Percentiles rank a stretch among this genome's conserved stretches.
phyloP scores from a whole-genome alignment of 2,797 vertebrate genomes.

The Nothura maculosa region DNA sequence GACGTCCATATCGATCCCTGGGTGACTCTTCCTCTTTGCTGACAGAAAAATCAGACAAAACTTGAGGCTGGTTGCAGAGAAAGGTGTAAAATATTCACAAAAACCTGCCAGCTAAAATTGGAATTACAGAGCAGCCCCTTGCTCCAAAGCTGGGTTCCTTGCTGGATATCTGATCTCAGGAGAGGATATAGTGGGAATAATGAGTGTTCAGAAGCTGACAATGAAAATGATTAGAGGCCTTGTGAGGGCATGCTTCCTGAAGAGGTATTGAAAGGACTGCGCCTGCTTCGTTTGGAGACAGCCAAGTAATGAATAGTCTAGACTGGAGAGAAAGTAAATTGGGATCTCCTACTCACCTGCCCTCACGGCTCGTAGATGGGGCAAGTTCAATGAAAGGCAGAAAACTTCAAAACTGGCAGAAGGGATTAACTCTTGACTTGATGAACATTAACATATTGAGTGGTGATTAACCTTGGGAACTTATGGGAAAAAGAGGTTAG shows the following conservation, averaged over 20 bases:
- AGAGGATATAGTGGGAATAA: constrained; percentile 70
- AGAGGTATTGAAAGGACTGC: constrained; percentile 61
- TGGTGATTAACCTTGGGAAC: not conserved
- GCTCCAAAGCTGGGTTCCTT: not conserved
- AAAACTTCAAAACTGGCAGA: constrained; percentile 40
- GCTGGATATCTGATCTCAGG: constrained; percentile 66
- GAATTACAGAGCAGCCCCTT: constrained; percentile 1
- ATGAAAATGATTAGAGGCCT: constrained; percentile 73
- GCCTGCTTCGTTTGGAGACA: constrained; percentile 65
- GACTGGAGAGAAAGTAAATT: constrained; percentile 69
- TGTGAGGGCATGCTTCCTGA: constrained; percentile 60
- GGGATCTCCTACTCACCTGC: constrained; percentile 64
- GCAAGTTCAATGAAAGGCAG: constrained; percentile 61
- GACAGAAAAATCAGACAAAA: constrained; percentile 20
- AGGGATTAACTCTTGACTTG: constrained; percentile 28
- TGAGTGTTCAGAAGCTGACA: constrained; percentile 68
- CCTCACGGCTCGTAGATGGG: not conserved
- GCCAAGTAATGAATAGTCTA: constrained; percentile 75
- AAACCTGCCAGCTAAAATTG: not conserved
- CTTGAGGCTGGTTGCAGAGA: not conserved
- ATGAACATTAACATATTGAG: constrained; percentile 1
- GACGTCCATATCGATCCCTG: fast-evolving
- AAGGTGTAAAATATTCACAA: constrained; percentile 13
- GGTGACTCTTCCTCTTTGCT: not conserved
- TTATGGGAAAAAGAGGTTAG: not conserved